Evolutionary conservation across 2,797 vertebrate species (phyloP).

Genomic region (Gallinago nigripennis): DNA sequence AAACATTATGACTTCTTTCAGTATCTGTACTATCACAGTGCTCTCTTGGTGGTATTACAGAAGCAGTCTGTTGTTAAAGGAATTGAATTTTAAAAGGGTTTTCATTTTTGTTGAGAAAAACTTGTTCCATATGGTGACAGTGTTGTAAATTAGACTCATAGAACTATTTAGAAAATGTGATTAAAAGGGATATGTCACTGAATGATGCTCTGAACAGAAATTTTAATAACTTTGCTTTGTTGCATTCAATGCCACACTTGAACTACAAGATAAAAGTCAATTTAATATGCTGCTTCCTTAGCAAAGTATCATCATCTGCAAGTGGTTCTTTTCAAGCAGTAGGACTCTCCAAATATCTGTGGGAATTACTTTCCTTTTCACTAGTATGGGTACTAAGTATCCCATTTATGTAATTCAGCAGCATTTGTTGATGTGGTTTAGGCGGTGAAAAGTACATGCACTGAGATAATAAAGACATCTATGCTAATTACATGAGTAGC

Average conservation of each 20-base stretch:
- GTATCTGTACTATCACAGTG: neutral
- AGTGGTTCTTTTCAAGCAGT: neutral
- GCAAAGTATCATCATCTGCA: neutral
- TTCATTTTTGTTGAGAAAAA: neutral
- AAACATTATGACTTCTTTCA: neutral
- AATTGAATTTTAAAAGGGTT: neutral
- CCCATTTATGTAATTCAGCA: neutral
- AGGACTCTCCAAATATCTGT: neutral
- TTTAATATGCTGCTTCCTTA: neutral
- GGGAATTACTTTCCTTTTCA: neutral
- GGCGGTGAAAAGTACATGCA: neutral
- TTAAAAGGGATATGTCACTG: neutral
- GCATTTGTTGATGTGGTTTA: neutral
- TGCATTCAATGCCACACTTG: neutral
- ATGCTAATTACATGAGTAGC: neutral
- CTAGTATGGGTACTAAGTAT: neutral
- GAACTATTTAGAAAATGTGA: neutral
- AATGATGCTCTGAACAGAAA: neutral
- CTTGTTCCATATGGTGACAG: neutral
- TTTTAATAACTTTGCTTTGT: neutral
- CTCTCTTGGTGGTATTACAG: neutral
- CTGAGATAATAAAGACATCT: neutral
- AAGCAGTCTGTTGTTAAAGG: neutral
- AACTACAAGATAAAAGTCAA: neutral
- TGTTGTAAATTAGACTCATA: neutral